These are phyloP conservation scores for Plectrocnemia conspersa DNA, from an alignment of 1,140 invertebrate species.

Conservation along the genomic window DNA sequence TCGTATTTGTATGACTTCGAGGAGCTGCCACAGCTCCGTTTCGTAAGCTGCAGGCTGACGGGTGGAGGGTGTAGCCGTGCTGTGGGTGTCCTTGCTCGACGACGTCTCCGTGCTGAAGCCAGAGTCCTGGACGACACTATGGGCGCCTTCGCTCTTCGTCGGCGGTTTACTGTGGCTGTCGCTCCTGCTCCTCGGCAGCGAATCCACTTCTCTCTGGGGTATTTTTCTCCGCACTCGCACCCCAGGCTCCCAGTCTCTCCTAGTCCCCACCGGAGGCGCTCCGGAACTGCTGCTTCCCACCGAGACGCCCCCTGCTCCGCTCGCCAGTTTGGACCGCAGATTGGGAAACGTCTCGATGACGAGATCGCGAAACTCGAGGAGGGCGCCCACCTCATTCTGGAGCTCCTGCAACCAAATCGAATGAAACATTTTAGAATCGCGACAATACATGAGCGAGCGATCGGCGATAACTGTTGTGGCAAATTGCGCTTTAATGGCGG, in stretches of 20 bases:
- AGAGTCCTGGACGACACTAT: slow-evolving; percentile 72
- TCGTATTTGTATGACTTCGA: slow-evolving; percentile 79
- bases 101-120: slow-evolving; percentile 80
- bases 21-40: slow-evolving; percentile 77
- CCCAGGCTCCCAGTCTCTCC: slow-evolving; percentile 70
- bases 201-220: slow-evolving; percentile 55
- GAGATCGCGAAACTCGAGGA: slow-evolving; percentile 83
- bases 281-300: slow-evolving; percentile 40
- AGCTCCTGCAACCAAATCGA: slow-evolving; percentile 57
- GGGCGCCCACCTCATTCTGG: slow-evolving; percentile 84
- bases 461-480: not conserved
- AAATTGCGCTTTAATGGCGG: not conserved
- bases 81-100: slow-evolving; percentile 69
- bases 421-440: not conserved
- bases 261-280: slow-evolving; percentile 45
- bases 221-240: slow-evolving; percentile 69
- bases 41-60: slow-evolving; percentile 51
- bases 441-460: not conserved
- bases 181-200: slow-evolving; percentile 58
- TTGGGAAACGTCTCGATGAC: slow-evolving; percentile 89
- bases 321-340: slow-evolving; percentile 72
- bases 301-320: slow-evolving; percentile 40
- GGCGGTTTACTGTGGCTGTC: slow-evolving; percentile 58
- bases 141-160: slow-evolving; percentile 50
- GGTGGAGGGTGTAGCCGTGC: slow-evolving; percentile 50